Conservation (phyloP, 2,797 vertebrate genomes). For the Platyrinchus mystaceus region DNA sequence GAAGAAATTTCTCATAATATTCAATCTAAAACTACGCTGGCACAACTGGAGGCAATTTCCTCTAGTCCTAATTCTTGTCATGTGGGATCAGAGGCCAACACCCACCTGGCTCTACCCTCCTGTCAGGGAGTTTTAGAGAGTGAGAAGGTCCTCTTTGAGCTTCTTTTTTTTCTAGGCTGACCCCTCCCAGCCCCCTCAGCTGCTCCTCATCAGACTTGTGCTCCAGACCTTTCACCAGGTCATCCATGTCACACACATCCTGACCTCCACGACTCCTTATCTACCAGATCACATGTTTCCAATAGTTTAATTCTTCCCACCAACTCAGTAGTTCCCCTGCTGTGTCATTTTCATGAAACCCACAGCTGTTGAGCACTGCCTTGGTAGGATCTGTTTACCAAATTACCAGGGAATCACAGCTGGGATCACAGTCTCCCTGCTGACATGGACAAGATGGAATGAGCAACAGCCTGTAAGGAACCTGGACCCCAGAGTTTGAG, state of each 20-base stretch:
- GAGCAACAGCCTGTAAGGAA: fast-evolving
- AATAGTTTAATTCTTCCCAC: neutral
- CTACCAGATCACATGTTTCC: neutral
- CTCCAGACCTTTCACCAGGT: neutral
- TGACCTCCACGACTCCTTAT: fast-evolving
- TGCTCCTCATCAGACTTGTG: fast-evolving
- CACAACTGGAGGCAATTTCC: neutral
- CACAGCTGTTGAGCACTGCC: neutral
- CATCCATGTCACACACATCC: neutral
- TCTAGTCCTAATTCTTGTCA: neutral
- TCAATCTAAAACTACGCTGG: neutral
- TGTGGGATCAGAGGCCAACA: fast-evolving
- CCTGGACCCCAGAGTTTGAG: fast-evolving
- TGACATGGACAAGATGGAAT: neutral
- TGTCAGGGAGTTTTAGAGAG: neutral
- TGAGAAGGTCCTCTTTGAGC: neutral
- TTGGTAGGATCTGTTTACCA: neutral
- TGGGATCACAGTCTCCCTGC: neutral
- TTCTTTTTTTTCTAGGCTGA: neutral
- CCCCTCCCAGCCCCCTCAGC: neutral
- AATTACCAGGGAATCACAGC: neutral
- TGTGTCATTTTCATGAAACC: neutral
- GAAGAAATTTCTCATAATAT: neutral
- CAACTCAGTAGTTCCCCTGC: neutral
- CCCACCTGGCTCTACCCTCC: fast-evolving